Base-by-base conservation (phyloP, 2,888 invertebrate genomes). In the Micoletzkya japonica region DNA sequence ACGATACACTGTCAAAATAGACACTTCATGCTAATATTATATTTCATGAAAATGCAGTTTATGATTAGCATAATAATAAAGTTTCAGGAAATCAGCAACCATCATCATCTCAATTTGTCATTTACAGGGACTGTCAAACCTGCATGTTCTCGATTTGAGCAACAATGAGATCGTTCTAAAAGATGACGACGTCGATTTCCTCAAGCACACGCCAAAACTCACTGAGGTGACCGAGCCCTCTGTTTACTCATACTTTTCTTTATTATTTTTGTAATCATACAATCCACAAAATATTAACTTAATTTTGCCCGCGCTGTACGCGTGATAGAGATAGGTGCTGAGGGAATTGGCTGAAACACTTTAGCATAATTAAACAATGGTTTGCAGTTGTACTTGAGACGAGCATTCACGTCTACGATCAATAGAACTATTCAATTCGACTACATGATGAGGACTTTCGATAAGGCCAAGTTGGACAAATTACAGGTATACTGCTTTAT, bases 111-210 rank as follows among this genome's bases (percentile, higher is more conserved):
- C n/a, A n/a, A n/a, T n/a, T n/a, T n/a, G n/a, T n/a, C n/a, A n/a
- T n/a, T n/a, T n/a, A n/a, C 72, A 71, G 49, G 77, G 76, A 34
- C 74, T 81, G 70, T 79, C 82, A 4, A 83, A 83, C 60, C 73
- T 85, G 32, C 75, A 77, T 64, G 73, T 81, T 2, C 73, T 85
- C 36, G 84, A 84, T 61, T 75, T 84, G 72, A 78, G 79, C 59
- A 80, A 82, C 74, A 79, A 79, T 67, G 79, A 79, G 70, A 85
- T 84, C 63, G 84, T 84, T 28, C 74, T 84, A 26, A 75, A 76
- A 28, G 76, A 78, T 49, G 73, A 76, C 24, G 80, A 85, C 70
- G 72, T 81, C 2, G 77, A 79, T 56, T 85, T 84, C 59, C 71
- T 84, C n/a, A 74, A 71, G n/a, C 82, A 81, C 60, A 81, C 82